These are phyloP conservation scores for Actinia equina DNA, from an alignment of 64 coral and sea anemone genomes.

Conservation along the genomic window DNA sequence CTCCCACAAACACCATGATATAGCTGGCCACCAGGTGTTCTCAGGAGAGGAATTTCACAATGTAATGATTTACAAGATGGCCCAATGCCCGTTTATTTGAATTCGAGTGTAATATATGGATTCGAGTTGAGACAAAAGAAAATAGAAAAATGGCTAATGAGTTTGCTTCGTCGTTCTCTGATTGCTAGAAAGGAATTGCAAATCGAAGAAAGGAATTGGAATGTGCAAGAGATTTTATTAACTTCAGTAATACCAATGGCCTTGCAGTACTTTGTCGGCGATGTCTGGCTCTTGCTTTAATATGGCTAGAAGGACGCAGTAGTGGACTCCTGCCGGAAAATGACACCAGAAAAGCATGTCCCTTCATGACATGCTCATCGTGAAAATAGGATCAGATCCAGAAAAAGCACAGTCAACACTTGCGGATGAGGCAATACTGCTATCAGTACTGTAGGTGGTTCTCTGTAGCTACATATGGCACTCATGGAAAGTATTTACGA, in stretches of 20 bases:
- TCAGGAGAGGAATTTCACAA: neutral
- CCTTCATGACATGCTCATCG: no score
- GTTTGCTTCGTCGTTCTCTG: no score
- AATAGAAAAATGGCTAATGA: no score
- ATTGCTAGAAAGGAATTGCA: no score
- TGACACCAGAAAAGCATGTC: neutral
- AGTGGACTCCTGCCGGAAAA: neutral
- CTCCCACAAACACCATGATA: no score
- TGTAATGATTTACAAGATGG: neutral
- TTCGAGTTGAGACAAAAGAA: no score
- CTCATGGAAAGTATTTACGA: neutral
- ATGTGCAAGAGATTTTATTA: no score
- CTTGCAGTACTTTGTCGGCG: neutral
- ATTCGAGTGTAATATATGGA: no score
- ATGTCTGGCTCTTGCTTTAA: neutral
- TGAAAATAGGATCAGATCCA: no score
- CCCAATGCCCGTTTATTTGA: no score
- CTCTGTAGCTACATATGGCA: neutral
- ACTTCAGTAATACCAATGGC: no score
- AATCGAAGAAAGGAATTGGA: no score
- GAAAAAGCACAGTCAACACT: neutral
- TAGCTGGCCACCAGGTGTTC: neutral
- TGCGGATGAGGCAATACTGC: neutral
- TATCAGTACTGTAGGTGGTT: neutral
- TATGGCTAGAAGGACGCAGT: neutral